Evolutionary conservation across 2,113 vertebrate species (phyloP).

Genomic region (Triplophysa rosa): DNA sequence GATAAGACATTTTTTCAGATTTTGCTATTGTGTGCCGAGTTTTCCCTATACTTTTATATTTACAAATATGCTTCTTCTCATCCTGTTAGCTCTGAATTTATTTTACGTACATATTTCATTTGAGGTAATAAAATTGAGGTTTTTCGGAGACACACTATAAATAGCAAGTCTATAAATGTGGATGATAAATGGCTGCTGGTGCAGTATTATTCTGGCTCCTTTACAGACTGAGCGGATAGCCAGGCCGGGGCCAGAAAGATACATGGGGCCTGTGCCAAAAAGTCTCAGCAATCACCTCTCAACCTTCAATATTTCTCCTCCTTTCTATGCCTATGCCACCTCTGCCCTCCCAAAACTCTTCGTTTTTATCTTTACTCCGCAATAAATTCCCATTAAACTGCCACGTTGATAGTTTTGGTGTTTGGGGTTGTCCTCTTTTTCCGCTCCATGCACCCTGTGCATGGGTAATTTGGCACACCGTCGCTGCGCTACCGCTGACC

Average conservation of each 20-base stretch:
- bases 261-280: conserved; percentile 34
- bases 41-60: too few species aligned
- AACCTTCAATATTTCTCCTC: conserved; percentile 24
- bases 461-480: conserved; percentile 22
- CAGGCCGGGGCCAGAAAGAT: conserved; percentile 14
- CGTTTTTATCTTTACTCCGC: conserved; percentile 20
- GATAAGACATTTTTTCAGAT: too few species aligned
- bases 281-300: conserved; percentile 41
- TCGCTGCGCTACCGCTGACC: background rate
- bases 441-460: background rate
- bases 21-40: too few species aligned
- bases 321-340: conserved; percentile 30
- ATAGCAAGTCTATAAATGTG: conserved; percentile 50
- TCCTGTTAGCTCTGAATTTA: conserved; percentile 21
- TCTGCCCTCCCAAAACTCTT: conserved; percentile 10
- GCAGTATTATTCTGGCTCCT: conserved; percentile 38
- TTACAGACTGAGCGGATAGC: conserved; percentile 29
- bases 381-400: conserved; percentile 29
- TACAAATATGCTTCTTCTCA: conserved; percentile 7
- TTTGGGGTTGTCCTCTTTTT: conserved; percentile 7
- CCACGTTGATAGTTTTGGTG: conserved; percentile 20
- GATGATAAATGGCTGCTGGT: conserved; percentile 41
- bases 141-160: conserved; percentile 41
- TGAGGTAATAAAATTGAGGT: conserved; percentile 22
- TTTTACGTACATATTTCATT: conserved; percentile 43